These are phyloP conservation scores for Sabatieria punctata DNA, from an alignment of 2,888 invertebrate species.

Conservation along the genomic window DNA sequence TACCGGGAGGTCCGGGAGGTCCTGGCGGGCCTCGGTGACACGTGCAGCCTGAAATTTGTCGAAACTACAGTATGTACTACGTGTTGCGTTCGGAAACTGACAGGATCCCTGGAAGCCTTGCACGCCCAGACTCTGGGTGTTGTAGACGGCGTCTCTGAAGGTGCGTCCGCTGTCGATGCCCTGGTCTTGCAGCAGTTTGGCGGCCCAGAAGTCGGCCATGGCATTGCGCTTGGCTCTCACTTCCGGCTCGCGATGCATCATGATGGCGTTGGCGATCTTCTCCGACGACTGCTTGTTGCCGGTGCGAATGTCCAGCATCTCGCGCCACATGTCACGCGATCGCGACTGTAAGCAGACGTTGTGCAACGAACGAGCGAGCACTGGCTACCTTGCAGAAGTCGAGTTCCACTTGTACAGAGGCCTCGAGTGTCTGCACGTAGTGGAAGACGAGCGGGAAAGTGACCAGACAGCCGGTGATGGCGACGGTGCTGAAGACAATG, in stretches of 20 bases:
- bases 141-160: neutral
- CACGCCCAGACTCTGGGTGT: neutral
- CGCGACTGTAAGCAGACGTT: slow-evolving; percentile 4
- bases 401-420: slow-evolving; percentile 7
- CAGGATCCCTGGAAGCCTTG: neutral
- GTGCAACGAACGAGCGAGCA: neutral
- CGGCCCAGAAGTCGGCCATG: slow-evolving; percentile 25
- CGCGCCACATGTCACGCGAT: slow-evolving; percentile 9
- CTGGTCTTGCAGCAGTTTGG: slow-evolving; percentile 25
- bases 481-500: slow-evolving; percentile 11
- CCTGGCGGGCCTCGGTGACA: slow-evolving; percentile 30
- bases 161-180: slow-evolving; percentile 1
- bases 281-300: neutral
- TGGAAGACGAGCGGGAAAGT: slow-evolving; percentile 11
- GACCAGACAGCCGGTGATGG: slow-evolving; percentile 9
- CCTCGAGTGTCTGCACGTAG: slow-evolving; percentile 10
- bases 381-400: slow-evolving; percentile 9
- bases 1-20: slow-evolving; percentile 21
- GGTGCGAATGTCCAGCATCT: slow-evolving; percentile 7
- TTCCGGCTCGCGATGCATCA: neutral
- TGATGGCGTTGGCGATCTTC: neutral
- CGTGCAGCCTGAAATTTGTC: slow-evolving; percentile 17
- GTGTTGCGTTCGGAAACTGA: neutral
- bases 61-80: neutral
- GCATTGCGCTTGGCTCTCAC: neutral